Evolutionary conservation across 2,888 invertebrate genomes (phyloP).

Genomic region (Microchrysa polita): DNA sequence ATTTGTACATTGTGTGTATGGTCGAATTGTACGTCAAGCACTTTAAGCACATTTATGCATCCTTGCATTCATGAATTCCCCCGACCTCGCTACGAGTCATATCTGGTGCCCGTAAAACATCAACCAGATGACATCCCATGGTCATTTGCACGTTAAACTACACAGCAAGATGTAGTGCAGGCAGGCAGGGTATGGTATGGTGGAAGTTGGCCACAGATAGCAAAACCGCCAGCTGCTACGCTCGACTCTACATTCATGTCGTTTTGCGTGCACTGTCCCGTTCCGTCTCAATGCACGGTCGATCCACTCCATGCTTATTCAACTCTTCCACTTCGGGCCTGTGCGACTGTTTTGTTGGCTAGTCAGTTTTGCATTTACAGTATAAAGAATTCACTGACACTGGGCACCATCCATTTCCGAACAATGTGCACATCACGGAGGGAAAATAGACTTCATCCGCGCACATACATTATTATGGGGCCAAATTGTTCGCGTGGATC

Average conservation of each 20-base stretch:
- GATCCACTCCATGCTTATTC: not conserved
- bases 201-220: not conserved
- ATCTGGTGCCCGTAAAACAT: slow-evolving; percentile 2
- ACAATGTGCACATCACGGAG: slow-evolving; percentile 23
- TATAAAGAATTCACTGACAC: not conserved
- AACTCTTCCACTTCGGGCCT: not conserved
- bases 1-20: not conserved
- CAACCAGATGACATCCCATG: slow-evolving; percentile 38
- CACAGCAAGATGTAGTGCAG: not conserved
- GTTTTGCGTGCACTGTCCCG: not conserved
- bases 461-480: slow-evolving; percentile 7
- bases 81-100: not conserved
- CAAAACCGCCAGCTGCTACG: slow-evolving; percentile 17
- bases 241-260: no score
- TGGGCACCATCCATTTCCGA: not conserved
- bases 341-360: not conserved
- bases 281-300: not conserved
- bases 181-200: no score
- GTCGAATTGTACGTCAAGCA: no score
- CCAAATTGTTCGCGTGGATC: not conserved
- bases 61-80: slow-evolving; percentile 29
- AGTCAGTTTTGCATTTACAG: not conserved
- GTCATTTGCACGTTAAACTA: not conserved
- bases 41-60: slow-evolving; percentile 27
- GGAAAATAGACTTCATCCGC: not conserved